phyloP scores from a whole-genome alignment of 1,140 invertebrate genomes.

The Adelges cooleyi region DNA sequence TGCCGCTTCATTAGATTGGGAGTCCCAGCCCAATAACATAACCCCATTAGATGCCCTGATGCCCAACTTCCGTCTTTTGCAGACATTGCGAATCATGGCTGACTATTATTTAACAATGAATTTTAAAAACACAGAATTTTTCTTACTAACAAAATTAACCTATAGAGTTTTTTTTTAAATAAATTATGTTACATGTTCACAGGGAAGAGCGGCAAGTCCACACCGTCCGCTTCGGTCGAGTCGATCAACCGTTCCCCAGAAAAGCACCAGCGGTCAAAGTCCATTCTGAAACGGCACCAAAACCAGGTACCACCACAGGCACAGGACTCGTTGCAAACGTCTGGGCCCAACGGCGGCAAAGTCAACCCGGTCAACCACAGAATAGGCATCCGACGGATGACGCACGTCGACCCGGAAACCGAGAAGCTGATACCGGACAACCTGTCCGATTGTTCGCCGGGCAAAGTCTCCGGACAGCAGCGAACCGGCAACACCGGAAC shows the following conservation, averaged over 20 bases:
- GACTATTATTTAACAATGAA: too few species aligned
- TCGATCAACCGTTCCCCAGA: constrained; percentile 57
- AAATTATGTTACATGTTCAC: too few species aligned
- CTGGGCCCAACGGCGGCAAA: constrained; percentile 32
- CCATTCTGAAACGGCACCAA: constrained; percentile 66
- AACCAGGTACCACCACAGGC: background rate
- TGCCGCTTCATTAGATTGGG: too few species aligned
- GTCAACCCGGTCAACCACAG: constrained; percentile 30
- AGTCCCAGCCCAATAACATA: too few species aligned
- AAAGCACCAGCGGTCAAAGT: constrained; percentile 54
- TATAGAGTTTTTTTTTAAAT: too few species aligned
- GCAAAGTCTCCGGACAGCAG: constrained; percentile 33
- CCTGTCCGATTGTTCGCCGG: constrained; percentile 39
- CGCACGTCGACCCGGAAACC: constrained; percentile 54
- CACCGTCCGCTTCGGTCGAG: constrained; percentile 57
- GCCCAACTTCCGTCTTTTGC: too few species aligned
- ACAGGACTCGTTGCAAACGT: constrained; percentile 37
- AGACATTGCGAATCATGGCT: too few species aligned
- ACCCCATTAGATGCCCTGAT: too few species aligned
- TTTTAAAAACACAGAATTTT: too few species aligned
- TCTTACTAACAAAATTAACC: too few species aligned
- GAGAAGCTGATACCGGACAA: constrained; percentile 59
- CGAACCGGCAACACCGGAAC: constrained; percentile 4
- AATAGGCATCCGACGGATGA: constrained; percentile 37
- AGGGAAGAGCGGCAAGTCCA: constrained; percentile 50